These are phyloP conservation scores for Gandaritis pyraliata DNA, from an alignment of 2,888 invertebrate genomes.

Conservation along the genomic window DNA sequence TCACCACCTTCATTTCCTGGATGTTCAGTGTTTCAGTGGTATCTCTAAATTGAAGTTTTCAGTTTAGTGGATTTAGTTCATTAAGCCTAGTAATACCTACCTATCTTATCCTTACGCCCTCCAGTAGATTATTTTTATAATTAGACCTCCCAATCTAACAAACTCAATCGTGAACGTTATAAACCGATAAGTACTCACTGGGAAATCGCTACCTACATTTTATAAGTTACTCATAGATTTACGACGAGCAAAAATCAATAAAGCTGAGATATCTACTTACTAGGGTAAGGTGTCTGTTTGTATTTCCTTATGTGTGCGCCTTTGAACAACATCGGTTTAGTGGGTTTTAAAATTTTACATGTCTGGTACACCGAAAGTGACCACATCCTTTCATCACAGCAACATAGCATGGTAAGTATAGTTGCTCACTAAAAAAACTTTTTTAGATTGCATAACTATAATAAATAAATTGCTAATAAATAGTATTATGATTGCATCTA, in stretches of 20 bases:
- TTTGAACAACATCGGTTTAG: neutral
- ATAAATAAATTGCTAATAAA: no score
- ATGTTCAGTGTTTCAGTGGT: neutral
- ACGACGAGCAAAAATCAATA: slow-evolving; percentile 21
- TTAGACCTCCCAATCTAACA: no score
- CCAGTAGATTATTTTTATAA: no score
- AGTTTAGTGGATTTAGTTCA: neutral
- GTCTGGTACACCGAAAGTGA: neutral
- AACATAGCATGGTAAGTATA: neutral
- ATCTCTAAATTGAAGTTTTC: neutral
- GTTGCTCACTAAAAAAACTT: no score
- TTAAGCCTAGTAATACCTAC: no score
- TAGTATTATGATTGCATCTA: no score
- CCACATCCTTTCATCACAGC: neutral
- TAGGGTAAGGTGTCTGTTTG: slow-evolving; percentile 14
- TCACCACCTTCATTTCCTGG: neutral
- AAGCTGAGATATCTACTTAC: neutral
- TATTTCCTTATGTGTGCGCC: slow-evolving; percentile 16
- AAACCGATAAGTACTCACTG: no score
- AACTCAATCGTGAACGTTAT: no score
- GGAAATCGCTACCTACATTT: no score
- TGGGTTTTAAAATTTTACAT: neutral
- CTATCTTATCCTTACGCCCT: no score
- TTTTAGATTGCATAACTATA: no score
- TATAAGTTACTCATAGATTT: no score